A percentile compares a stretch with the other conserved stretches of the same genome.
phyloP scores from a whole-genome alignment of 2,113 vertebrate species.

The Rhineura floridana region DNA sequence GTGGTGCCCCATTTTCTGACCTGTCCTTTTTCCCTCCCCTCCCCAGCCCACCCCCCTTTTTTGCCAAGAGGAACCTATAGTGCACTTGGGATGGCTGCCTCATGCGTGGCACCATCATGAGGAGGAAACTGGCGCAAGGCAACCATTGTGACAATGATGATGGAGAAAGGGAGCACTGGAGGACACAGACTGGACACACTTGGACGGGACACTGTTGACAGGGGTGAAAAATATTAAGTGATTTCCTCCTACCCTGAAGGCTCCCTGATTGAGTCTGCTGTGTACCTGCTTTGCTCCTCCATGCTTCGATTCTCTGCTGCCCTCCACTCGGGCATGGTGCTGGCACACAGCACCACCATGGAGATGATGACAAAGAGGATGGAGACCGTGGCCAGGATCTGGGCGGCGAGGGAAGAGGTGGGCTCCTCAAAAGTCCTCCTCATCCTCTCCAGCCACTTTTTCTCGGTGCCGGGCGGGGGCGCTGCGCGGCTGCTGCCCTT shows the following conservation, averaged over 20 bases:
- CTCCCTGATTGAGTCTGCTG: constrained; percentile 82
- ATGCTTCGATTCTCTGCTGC: constrained; percentile 89
- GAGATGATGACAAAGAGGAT: constrained; percentile 96
- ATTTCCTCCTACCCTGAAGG: constrained; percentile 83
- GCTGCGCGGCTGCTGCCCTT: background rate
- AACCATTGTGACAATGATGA: constrained; percentile 6
- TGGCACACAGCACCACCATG: constrained; percentile 96
- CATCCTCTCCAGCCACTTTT: constrained; percentile 90
- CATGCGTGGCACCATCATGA: background rate
- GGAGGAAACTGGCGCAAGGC: background rate
- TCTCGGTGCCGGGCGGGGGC: constrained; percentile 52
- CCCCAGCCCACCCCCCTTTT: background rate
- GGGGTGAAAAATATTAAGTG: constrained; percentile 69
- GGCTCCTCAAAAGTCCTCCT: constrained; percentile 95
- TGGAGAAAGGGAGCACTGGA: constrained; percentile 45
- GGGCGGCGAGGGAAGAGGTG: constrained; percentile 91
- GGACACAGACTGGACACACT: constrained; percentile 67
- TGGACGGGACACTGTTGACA: constrained; percentile 31
- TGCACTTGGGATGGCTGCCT: background rate
- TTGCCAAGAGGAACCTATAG: background rate
- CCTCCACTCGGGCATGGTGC: constrained; percentile 97
- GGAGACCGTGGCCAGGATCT: constrained; percentile 93
- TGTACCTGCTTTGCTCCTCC: constrained; percentile 97
- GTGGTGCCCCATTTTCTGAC: background rate
- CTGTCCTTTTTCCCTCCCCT: background rate